These are phyloP conservation scores for Lepidurus packardi DNA, from an alignment of 1,140 invertebrate genomes.

Conservation along the genomic window DNA sequence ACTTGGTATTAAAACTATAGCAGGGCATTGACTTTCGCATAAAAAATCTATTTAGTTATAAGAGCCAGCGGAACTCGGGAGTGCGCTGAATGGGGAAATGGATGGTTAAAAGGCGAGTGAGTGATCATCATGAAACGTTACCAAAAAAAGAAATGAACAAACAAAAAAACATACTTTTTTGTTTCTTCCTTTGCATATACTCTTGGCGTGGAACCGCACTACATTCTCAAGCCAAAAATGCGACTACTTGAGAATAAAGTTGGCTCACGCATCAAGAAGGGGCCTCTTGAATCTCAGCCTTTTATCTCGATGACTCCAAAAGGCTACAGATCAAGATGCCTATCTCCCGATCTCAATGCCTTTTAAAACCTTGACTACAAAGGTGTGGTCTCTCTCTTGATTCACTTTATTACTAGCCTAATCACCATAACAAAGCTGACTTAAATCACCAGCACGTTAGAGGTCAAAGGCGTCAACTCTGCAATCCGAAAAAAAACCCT, in stretches of 20 bases:
- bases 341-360: not conserved
- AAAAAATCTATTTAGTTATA: no score
- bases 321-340: constrained; percentile 7
- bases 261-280: not conserved
- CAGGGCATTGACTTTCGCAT: no score
- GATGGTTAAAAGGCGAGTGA: not conserved
- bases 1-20: no score
- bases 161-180: not conserved
- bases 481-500: not conserved
- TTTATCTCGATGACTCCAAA: not conserved
- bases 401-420: constrained; percentile 4
- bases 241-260: constrained; percentile 1
- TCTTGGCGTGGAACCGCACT: not conserved
- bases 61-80: not conserved
- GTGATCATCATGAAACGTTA: not conserved
- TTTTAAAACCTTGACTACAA: not conserved
- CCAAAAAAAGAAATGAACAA: not conserved
- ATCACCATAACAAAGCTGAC: constrained; percentile 8
- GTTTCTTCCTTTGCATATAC: not conserved
- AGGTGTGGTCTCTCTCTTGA: not conserved
- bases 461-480: not conserved
- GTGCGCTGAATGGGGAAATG: not conserved
- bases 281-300: not conserved
- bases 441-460: not conserved
- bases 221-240: not conserved